These are phyloP conservation scores for Heliconius ethilla DNA, from an alignment of 2,888 invertebrate species.

Conservation along the genomic window DNA sequence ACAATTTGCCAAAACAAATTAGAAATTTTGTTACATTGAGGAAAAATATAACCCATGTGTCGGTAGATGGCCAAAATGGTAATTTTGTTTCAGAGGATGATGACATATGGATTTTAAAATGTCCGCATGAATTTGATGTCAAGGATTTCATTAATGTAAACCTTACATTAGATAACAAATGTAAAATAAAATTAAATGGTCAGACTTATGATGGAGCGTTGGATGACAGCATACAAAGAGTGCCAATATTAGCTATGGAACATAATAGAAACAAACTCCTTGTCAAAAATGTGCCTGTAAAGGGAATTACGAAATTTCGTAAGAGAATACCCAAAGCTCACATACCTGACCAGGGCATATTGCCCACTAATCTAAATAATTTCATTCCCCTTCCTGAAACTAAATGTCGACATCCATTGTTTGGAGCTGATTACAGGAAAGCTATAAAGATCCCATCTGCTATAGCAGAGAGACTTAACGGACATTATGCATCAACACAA, in stretches of 20 bases:
- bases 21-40: slow-evolving; percentile 56
- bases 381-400: slow-evolving; percentile 70
- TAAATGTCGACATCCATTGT: slow-evolving; percentile 70
- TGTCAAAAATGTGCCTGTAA: slow-evolving; percentile 53
- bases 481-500: slow-evolving; percentile 48
- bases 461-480: slow-evolving; percentile 54
- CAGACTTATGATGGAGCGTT: slow-evolving; percentile 60
- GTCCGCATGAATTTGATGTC: slow-evolving; percentile 60
- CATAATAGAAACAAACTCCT: slow-evolving; percentile 45
- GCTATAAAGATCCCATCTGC: slow-evolving; percentile 58
- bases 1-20: slow-evolving; percentile 48
- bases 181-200: slow-evolving; percentile 64
- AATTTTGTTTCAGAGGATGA: slow-evolving; percentile 56
- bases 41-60: slow-evolving; percentile 50
- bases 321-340: slow-evolving; percentile 67
- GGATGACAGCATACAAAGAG: slow-evolving; percentile 47
- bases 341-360: slow-evolving; percentile 54
- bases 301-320: slow-evolving; percentile 54
- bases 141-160: slow-evolving; percentile 52
- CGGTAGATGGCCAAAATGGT: slow-evolving; percentile 40
- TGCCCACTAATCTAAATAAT: slow-evolving; percentile 56
- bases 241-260: slow-evolving; percentile 52
- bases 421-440: slow-evolving; percentile 66
- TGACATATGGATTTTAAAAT: slow-evolving; percentile 66
- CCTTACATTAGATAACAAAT: slow-evolving; percentile 57